These are phyloP conservation scores for Lasioglossum lativentre DNA, from an alignment of 2,888 invertebrate species.

Conservation along the genomic window DNA sequence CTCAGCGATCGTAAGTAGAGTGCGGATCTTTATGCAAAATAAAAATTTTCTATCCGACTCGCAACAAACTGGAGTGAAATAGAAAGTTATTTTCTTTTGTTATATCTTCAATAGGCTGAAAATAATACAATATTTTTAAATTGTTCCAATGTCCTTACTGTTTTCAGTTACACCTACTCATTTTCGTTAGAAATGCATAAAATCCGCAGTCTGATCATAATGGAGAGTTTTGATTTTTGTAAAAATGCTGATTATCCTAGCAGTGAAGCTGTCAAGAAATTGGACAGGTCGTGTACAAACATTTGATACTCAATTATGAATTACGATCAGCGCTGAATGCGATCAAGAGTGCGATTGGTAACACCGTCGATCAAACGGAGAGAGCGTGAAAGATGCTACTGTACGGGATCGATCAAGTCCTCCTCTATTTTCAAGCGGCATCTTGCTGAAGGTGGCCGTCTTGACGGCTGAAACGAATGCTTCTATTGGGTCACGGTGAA, in stretches of 20 bases:
- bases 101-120: too few species aligned
- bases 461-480: constrained; percentile 41
- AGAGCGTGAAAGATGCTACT: background rate
- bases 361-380: background rate
- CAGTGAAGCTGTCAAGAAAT: background rate
- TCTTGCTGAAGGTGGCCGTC: constrained; percentile 5
- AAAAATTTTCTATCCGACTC: too few species aligned
- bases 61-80: too few species aligned
- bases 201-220: too few species aligned
- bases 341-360: background rate
- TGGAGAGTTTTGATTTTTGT: background rate
- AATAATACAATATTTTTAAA: too few species aligned
- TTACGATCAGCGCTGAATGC: background rate
- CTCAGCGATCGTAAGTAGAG: background rate
- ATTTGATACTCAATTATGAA: background rate
- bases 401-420: constrained; percentile 7
- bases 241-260: background rate
- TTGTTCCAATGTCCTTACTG: too few species aligned
- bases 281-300: background rate
- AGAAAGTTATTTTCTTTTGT: too few species aligned
- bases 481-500: constrained; percentile 34
- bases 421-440: background rate
- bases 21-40: too few species aligned
- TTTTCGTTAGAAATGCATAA: too few species aligned
- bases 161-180: too few species aligned